Evolutionary conservation across 2,113 vertebrate species (phyloP), one percentile per base, ranked within the genome.

Genomic region (Oceanodroma tethys): DNA sequence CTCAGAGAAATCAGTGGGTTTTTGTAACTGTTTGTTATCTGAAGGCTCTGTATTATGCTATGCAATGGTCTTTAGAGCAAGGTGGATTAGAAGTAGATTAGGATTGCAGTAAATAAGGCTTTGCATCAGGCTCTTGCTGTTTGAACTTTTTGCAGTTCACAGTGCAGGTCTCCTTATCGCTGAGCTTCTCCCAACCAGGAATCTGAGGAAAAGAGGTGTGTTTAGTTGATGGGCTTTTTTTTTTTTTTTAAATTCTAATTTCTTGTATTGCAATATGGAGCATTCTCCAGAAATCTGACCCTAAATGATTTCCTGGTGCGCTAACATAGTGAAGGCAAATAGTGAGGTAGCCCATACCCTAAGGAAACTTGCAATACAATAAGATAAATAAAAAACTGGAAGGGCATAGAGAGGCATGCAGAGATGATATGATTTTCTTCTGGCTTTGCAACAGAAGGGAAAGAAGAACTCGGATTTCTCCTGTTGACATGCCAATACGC

Each of bases 1-100:
- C 84, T 83, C 47, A 4, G 42, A 81, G 81, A 82, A 97, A 63
- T 94, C 66, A 62, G 32, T 67, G 36, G 1, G 0, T 6, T 82
- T 94, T 93, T 90, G 83, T 95, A 91, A 68, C 84, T 66, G 58
- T 94, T 91, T 87, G 93, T 60, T 96, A 93, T 90, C 81, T 80
- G 73, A 66, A 66, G 55, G 63, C 66, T 63, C 60, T 95, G 55
- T 65, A 45, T 75, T 86, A 36, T 48, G n/a, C 42, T 93, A 29
- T 85, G 58, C 71, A 85, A 59, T 66, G 38, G 36, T 90, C 81
- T 95, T 85, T 26, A 76, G 81, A 88, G 85, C n/a, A 95, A 93
- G 74, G 71, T 90, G 93, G 95, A 95, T 97, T 95, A 96, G 48
- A 85, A 86, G 50, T 73, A 91, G 81, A 88, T 93, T 91, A 93